Base-by-base conservation (phyloP, 2,797 vertebrate species). In the Buceros bicornis region DNA sequence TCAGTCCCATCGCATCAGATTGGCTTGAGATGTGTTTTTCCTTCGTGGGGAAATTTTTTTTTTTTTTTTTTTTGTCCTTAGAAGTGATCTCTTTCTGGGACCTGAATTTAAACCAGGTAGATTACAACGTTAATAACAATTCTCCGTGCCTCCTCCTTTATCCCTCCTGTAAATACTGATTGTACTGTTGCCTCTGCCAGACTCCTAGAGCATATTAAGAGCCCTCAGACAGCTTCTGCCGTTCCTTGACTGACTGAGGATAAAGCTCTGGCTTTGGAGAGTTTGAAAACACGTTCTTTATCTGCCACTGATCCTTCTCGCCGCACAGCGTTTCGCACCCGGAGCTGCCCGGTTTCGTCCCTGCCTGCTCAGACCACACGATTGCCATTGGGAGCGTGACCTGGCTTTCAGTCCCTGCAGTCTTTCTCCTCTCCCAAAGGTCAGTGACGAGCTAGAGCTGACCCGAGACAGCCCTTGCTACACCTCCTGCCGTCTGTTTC, bases 191-290 rank as follows among this genome's bases (percentile, higher is more conserved):
- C 48, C 51, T 90, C 69, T 90, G 61, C 82, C 48, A 25, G 11
- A 80, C n/a, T 86, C 35, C 69, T 71, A 65, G 16, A 93, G 61
- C 2, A 3, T 13, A 48, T 2, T 66, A 80, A 82, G 21, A 86
- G 61, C 86, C 72, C 82, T 54, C 40, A 81, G 53, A 62, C 29
- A 13, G 76, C 72, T 90, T 66, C 80, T 81, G 53, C 60, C 65
- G 5, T 76, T 80, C 76, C 65, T 66, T 26, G 35, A 60, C 71
- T 66, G 76, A 69, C 40, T 8, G 11, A 76, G 25, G 51, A n/a
- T 37, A 19, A 91, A 78, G 35, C 85, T 83, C 67, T 80, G 85
- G 48, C 33, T 92, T 88, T 50, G 51, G 29, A 47, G 51, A 51
- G 17, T 58, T 50, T 33, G 56, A 60, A 77, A 94, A 88, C 26